Evolutionary conservation across 2,888 invertebrate genomes (phyloP), one percentile per base, ranked within the genome.

Genomic region (Pecten maximus): DNA sequence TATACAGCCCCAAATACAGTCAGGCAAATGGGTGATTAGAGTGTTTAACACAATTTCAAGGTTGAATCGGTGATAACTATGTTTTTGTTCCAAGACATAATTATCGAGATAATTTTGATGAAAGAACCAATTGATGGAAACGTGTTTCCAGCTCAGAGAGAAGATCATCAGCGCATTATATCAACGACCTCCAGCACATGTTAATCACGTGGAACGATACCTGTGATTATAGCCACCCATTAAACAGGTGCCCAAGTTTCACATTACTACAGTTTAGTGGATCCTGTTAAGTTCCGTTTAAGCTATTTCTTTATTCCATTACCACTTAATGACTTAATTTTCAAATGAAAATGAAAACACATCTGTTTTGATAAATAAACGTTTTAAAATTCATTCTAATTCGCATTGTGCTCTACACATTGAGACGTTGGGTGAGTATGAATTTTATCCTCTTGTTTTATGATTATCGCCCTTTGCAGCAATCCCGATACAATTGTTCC

Each of bases 1-100:
- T 54, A 23, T 54, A 54, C 54, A 35, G 35, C 23, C 74, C 28
- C 10, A 35, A 35, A 74, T 74, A 35, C 35, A 74, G 74, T 28
- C 35, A 74, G 28, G 74, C 74, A 35, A 35, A 74, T 74, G 74
- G 28, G 35, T 74, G 28, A 74, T 74, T 74, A 74, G 0, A 35
- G 74, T 28, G 74, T 74, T 74, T 74, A 74, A 74, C 74, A 74
- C 74, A 74, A 74, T 74, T 28, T 74, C 74, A 74, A 74, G 74
- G 74, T 74, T 35, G 74, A 74, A 74, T 74, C 74, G 35, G 74
- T 74, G 74, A 74, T 74, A 74, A 74, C 35, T 0, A 23, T 28
- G 16, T 35, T 74, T 74, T 74, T 2, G 74, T 28, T 35, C 74
- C 74, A 35, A 74, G 74, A 35, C 23, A 74, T 74, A 74, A 74